Evolutionary conservation across 2,113 vertebrate genomes (phyloP).

Genomic region (Psephotus haematonotus): DNA sequence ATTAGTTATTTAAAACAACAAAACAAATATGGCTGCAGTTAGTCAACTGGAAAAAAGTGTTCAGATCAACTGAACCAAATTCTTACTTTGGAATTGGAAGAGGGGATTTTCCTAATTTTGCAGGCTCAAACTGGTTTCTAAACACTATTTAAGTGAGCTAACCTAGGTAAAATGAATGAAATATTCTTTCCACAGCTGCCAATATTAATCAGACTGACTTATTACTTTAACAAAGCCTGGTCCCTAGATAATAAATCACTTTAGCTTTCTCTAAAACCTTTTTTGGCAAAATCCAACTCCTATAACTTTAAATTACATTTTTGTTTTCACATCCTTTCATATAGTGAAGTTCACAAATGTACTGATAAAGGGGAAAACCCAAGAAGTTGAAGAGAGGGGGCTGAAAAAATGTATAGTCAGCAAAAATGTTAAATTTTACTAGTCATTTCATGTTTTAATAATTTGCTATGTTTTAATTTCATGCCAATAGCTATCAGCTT

Average conservation of each 20-base stretch:
- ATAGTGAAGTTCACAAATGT: fast-evolving
- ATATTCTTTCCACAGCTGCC: background rate
- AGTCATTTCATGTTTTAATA: background rate
- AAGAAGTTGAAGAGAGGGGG: background rate
- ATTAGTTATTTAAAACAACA: background rate
- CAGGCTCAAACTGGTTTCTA: background rate
- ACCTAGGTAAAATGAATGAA: background rate
- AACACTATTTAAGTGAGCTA: background rate
- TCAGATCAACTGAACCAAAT: background rate
- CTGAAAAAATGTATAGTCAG: background rate
- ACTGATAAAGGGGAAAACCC: background rate
- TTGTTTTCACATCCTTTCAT: background rate
- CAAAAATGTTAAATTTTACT: background rate
- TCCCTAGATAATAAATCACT: background rate
- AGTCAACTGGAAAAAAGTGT: background rate
- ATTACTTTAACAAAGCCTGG: background rate
- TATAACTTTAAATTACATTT: background rate
- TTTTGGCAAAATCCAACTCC: background rate
- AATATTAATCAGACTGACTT: background rate
- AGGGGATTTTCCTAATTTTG: background rate
- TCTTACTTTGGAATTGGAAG: background rate
- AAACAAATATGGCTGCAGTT: background rate
- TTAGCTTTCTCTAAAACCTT: background rate
- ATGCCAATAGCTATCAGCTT: background rate
- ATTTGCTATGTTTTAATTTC: background rate